A percentile compares a stretch with the other conserved stretches of the same genome.
phyloP scores from a whole-genome alignment of 2,888 invertebrate genomes.

The Chrysolina americana region DNA sequence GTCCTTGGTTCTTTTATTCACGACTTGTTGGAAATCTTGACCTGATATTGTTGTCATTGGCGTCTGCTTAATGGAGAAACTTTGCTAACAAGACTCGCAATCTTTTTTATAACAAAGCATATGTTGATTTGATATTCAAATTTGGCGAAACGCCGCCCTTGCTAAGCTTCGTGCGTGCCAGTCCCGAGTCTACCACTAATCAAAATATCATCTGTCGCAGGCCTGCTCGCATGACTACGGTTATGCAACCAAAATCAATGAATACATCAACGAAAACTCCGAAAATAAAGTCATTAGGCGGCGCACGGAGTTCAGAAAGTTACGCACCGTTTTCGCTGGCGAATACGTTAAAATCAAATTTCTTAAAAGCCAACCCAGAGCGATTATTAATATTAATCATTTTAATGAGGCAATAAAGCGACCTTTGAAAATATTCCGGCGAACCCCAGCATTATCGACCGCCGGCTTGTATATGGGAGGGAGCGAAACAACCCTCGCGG shows the following conservation, averaged over 20 bases:
- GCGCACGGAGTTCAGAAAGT: not conserved
- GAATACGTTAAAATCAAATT: constrained; percentile 24
- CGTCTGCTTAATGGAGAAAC: too few species aligned
- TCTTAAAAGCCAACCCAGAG: constrained; percentile 21
- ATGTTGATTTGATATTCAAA: not conserved
- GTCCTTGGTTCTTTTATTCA: too few species aligned
- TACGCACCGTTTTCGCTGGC: constrained; percentile 3
- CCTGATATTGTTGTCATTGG: too few species aligned
- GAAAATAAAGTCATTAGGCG: constrained; percentile 17
- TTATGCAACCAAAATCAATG: constrained; percentile 19
- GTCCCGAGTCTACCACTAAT: not conserved
- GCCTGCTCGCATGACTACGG: not conserved
- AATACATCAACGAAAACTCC: constrained; percentile 4
- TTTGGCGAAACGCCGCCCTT: not conserved
- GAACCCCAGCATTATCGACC: constrained; percentile 39
- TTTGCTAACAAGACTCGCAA: too few species aligned
- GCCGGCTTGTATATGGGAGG: constrained; percentile 32
- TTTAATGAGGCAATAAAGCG: constrained; percentile 41
- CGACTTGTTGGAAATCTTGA: too few species aligned
- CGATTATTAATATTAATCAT: constrained; percentile 38
- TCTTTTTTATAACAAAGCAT: too few species aligned
- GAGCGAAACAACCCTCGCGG: constrained; percentile 43
- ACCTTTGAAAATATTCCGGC: constrained; percentile 37
- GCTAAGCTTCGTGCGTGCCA: not conserved
- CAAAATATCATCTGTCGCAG: constrained; percentile 3